Percentiles rank a stretch among this genome's conserved stretches.
Conservation (phyloP, 2,113 vertebrate species). For the Dromiciops gliroides region DNA sequence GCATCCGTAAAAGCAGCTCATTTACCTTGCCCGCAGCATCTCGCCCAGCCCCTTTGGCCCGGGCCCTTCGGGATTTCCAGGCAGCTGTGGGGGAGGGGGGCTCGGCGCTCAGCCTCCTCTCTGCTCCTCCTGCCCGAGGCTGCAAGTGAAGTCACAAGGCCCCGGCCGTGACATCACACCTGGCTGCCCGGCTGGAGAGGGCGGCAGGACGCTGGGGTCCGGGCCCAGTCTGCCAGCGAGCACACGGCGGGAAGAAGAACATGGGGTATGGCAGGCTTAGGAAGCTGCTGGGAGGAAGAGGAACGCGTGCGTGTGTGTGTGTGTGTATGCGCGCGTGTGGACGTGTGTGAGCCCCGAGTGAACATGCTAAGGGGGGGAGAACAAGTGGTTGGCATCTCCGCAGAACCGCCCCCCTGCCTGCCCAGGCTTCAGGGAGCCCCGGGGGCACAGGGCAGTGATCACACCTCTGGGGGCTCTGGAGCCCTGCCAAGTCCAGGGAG, state of each 20-base stretch:
- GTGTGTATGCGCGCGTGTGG: not conserved
- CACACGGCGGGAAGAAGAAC: not conserved
- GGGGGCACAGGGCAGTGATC: no score
- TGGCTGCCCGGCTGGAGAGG: no score
- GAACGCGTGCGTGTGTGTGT: not conserved
- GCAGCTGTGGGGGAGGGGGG: constrained; percentile 31
- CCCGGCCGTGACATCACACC: constrained; percentile 84
- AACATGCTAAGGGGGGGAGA: not conserved
- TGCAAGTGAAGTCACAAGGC: constrained; percentile 87
- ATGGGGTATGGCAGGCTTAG: not conserved
- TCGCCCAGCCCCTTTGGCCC: constrained; percentile 62
- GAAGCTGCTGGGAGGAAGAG: not conserved
- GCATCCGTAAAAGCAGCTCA: not conserved
- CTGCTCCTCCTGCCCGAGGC: constrained; percentile 83
- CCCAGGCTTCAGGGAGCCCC: no score
- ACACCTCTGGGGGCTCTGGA: no score
- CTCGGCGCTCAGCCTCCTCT: constrained; percentile 79
- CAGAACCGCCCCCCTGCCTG: no score
- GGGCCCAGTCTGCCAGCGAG: not conserved
- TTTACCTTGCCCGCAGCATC: not conserved
- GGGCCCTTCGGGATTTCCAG: constrained; percentile 53
- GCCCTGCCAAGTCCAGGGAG: no score
- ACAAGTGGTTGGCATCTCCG: no score
- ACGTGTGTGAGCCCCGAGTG: not conserved
- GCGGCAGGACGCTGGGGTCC: no score